Evolutionary conservation across 2,888 invertebrate species (phyloP), one percentile per base, ranked within the genome.

Genomic region (Cotesia congregata): DNA sequence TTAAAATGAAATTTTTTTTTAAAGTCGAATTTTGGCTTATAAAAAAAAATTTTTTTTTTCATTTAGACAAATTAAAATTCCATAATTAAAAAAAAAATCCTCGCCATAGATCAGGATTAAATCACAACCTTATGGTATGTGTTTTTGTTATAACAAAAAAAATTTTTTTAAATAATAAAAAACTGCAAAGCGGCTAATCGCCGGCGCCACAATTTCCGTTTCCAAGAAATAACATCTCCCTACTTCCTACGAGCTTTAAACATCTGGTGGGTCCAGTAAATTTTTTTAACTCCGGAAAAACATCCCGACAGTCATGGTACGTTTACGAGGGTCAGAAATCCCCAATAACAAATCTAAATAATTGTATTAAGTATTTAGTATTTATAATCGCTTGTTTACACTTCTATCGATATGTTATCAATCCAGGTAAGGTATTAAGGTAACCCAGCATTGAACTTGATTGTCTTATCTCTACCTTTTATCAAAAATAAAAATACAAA

Each of bases 131-230:
- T 12, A 50, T 12, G 50, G 7, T 50, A 12, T 3, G 50, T 50
- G 12, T 12, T 50, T 50, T 50, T 50, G 2, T 50, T 50, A 9
- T 50, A 41, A 41, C 41, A 41, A 41, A 41, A 41, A 50, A 50
- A 1, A 12, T 12, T 12, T 50, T 50, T 50, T 12, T 12, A 50
- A 50, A n/a, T 20, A 72, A 62, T 39, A 39, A 72, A 39, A 64
- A 20, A 15, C 69, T 50, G 73, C 65, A 59, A 77, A 77, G 60
- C 64, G 50, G 69, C 69, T 65, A 77, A 77, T 77, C 65, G 73
- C 59, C 64, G 76, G 76, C 76, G 76, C 76, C 76, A 73, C 59
- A 69, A 40, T 77, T 76, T 70, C 72, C 65, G 69, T 69, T 73
- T 77, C 73, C 59, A 59, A 77, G 69, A 77, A 70, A 38, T 17